These are phyloP conservation scores for Nyctalus aviator DNA, from an alignment of 2,797 vertebrate species.

Conservation along the genomic window DNA sequence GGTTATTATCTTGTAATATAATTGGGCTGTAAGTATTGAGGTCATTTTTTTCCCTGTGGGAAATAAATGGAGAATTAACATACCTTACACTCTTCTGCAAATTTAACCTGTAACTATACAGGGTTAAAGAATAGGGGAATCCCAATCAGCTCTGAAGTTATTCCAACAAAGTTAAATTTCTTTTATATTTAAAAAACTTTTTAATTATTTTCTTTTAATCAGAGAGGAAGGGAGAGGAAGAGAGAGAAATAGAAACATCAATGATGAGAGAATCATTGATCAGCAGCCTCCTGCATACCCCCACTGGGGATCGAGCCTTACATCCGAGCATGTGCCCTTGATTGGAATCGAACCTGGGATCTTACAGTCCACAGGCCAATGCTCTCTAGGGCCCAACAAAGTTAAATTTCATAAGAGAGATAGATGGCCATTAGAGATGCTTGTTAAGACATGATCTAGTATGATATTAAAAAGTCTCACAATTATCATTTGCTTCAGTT, in stretches of 20 bases:
- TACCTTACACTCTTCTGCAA: neutral
- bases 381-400: neutral
- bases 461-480: neutral
- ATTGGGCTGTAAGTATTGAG: neutral
- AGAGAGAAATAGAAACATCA: too few species aligned
- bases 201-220: too few species aligned
- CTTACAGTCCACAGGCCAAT: too few species aligned
- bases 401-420: neutral
- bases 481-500: slow-evolving; percentile 21
- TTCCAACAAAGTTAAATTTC: neutral
- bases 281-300: too few species aligned
- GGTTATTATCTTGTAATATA: neutral
- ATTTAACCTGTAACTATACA: neutral
- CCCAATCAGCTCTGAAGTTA: neutral
- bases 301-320: too few species aligned
- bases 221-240: too few species aligned
- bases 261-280: too few species aligned
- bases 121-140: neutral
- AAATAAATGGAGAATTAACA: neutral
- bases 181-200: too few species aligned
- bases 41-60: neutral
- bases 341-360: too few species aligned
- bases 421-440: neutral
- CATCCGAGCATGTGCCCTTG: too few species aligned
- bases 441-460: neutral